These are phyloP conservation scores for Aproaerema taeniolella DNA, from an alignment of 2,888 invertebrate genomes.

Conservation along the genomic window DNA sequence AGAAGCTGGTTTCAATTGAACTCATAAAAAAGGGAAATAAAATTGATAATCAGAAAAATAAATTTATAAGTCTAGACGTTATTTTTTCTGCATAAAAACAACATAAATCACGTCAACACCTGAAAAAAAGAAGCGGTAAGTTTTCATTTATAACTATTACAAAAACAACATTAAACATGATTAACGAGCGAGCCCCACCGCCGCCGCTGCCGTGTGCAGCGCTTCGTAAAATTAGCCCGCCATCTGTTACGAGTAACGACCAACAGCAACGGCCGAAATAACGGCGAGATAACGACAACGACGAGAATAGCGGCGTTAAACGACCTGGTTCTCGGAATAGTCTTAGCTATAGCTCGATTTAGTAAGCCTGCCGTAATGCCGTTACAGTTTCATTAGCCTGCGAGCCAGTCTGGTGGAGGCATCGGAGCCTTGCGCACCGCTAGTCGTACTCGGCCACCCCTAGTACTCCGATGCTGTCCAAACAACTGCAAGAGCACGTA, in stretches of 20 bases:
- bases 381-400: slow-evolving; percentile 34
- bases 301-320: slow-evolving; percentile 54
- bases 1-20: no score
- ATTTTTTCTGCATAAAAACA: no score
- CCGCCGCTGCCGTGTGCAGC: no score
- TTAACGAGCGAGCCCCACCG: slow-evolving; percentile 9
- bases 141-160: background rate
- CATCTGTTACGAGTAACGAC: slow-evolving; percentile 38
- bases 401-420: slow-evolving; percentile 50
- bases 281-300: slow-evolving; percentile 33
- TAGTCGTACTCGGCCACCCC: slow-evolving; percentile 6
- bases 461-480: slow-evolving; percentile 46
- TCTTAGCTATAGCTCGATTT: slow-evolving; percentile 23
- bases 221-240: slow-evolving; percentile 35
- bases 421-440: slow-evolving; percentile 52
- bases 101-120: no score
- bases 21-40: no score
- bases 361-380: slow-evolving; percentile 39
- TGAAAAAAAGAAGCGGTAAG: background rate
- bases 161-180: slow-evolving; percentile 1
- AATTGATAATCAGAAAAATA: no score
- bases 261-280: slow-evolving; percentile 33
- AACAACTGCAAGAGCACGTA: slow-evolving; percentile 27
- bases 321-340: slow-evolving; percentile 27
- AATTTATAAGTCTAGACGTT: no score